Percentiles rank a stretch among this genome's conserved stretches.
Conservation (phyloP, 2,888 invertebrate genomes). For the Meiosimyza platycephala region DNA sequence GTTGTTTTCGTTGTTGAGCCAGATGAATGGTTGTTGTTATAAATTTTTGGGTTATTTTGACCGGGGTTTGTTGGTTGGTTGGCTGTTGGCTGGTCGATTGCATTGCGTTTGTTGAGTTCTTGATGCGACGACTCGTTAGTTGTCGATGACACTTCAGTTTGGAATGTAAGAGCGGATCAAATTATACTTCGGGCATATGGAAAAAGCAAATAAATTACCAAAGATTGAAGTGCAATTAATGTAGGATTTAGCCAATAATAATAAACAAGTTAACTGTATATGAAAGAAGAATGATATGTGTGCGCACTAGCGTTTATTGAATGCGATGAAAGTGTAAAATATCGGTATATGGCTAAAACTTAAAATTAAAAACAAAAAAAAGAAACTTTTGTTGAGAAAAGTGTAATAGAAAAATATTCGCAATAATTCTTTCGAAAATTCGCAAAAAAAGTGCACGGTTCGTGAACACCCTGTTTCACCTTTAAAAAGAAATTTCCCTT, state of each 20-base stretch:
- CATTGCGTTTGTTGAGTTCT: constrained; percentile 58
- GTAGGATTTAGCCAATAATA: neutral
- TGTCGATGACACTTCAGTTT: constrained; percentile 68
- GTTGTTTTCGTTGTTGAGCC: constrained; percentile 39
- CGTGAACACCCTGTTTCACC: no score
- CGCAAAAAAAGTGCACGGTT: no score
- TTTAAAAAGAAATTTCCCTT: no score
- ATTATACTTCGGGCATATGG: constrained; percentile 27
- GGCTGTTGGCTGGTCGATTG: constrained; percentile 33
- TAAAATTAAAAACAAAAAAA: no score
- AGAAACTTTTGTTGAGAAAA: no score
- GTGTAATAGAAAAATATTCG: no score
- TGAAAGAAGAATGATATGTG: constrained; percentile 9
- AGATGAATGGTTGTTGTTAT: constrained; percentile 31
- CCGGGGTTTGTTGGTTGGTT: constrained; percentile 49
- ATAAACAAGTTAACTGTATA: constrained; percentile 24
- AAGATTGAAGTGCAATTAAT: constrained; percentile 48
- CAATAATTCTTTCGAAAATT: no score
- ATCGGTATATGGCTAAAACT: no score
- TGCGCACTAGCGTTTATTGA: no score
- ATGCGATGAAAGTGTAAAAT: no score
- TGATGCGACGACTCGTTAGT: constrained; percentile 62
- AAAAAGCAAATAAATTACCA: constrained; percentile 35
- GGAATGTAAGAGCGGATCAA: constrained; percentile 46
- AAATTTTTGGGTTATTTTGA: no score